Conservation (phyloP, 1,140 invertebrate genomes). For the Stenopsyche tienmushanensis region DNA sequence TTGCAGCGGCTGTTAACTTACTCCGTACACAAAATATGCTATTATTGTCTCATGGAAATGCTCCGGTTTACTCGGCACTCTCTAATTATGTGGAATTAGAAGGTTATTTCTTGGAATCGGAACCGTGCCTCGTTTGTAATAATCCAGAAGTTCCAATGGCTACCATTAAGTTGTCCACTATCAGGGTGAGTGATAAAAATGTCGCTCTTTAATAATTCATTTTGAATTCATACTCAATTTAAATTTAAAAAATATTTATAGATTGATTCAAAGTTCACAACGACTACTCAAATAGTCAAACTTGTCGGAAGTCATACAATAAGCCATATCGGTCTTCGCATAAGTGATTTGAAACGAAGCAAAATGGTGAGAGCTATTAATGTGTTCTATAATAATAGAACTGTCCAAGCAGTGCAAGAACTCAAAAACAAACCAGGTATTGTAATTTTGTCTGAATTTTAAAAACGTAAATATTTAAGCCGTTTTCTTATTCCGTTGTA, state of each 20-base stretch:
- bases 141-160: conserved; percentile 93
- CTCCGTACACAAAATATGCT: conserved; percentile 85
- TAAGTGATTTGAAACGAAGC: conserved; percentile 92
- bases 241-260: conserved; percentile 36
- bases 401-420: conserved; percentile 94
- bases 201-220: not conserved
- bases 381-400: conserved; percentile 96
- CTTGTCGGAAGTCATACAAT: conserved; percentile 93
- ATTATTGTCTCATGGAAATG: conserved; percentile 89
- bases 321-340: conserved; percentile 88
- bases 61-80: conserved; percentile 87
- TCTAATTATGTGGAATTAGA: conserved; percentile 92
- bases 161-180: conserved; percentile 88
- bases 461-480: too few relatives aligned
- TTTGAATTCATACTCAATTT: not conserved
- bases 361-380: conserved; percentile 97
- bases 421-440: conserved; percentile 87
- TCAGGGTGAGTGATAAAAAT: conserved; percentile 65
- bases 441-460: too few relatives aligned
- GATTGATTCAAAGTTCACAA: conserved; percentile 96
- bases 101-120: conserved; percentile 94
- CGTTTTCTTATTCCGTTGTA: too few relatives aligned
- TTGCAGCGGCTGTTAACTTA: conserved; percentile 82
- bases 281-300: conserved; percentile 96
- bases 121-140: conserved; percentile 96